These are phyloP conservation scores for Tetramorium simillimum DNA, from an alignment of 1,140 invertebrate genomes.

Conservation along the genomic window DNA sequence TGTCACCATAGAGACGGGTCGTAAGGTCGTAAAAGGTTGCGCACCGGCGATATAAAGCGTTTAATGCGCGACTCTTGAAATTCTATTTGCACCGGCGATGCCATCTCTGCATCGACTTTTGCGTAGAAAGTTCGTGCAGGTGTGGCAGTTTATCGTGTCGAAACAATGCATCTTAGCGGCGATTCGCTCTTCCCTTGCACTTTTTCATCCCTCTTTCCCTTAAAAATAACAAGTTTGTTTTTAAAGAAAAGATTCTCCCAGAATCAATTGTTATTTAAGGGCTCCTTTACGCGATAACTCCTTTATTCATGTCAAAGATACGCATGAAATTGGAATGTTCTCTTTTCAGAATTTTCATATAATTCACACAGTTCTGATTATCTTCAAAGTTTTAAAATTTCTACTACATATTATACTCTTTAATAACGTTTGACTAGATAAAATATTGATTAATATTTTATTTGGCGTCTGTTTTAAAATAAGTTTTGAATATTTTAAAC, in stretches of 20 bases:
- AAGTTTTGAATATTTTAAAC: not conserved
- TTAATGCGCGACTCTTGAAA: conserved; percentile 75
- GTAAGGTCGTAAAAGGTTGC: conserved; percentile 75
- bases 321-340: not conserved
- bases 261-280: not conserved
- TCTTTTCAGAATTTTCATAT: not conserved
- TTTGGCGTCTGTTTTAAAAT: not conserved
- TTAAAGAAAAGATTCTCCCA: not conserved
- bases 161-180: conserved; percentile 56
- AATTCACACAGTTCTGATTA: not conserved
- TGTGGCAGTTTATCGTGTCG: conserved; percentile 66
- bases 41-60: conserved; percentile 71
- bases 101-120: conserved; percentile 58
- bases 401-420: not conserved
- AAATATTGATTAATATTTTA: not conserved
- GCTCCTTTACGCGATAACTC: not conserved
- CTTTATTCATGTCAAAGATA: conserved; percentile 38
- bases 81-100: conserved; percentile 72
- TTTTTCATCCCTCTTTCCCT: conserved; percentile 26
- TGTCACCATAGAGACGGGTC: conserved; percentile 74
- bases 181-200: not conserved
- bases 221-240: conserved; percentile 27
- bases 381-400: not conserved
- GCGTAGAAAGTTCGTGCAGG: conserved; percentile 56
- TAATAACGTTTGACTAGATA: not conserved